Base-by-base conservation (phyloP, 2,888 invertebrate genomes). In the Cephus runcator region DNA sequence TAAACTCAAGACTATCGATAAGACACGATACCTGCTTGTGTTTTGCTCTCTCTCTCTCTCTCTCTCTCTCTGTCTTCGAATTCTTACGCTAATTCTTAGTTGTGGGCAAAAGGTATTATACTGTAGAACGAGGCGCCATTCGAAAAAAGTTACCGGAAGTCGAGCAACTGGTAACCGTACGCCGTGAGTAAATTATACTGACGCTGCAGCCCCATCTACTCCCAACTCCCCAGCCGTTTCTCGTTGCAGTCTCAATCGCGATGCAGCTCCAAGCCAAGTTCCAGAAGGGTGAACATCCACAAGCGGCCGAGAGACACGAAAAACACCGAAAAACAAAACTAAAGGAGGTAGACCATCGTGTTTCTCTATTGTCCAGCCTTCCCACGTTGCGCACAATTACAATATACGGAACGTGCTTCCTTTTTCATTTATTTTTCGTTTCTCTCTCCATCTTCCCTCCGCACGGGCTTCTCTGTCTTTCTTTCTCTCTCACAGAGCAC, bases 241-340 rank as follows among this genome's bases (percentile, higher is more conserved):
- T n/a, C n/a, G n/a, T n/a, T n/a, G n/a, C 9, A 12, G 30, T 69
- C 69, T 69, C 4, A 31, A 31, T 33, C 31, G 30, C 69, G 31
- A 30, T 33, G n/a, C 31, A 30, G n/a, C 31, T 12, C 73, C 73
- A 15, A 73, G 34, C 12, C 34, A 81, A 79, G 86, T 87, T 87
- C 87, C 86, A 84, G 87, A 85, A 87, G 85, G 86, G 77, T 81
- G 83, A 77, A 76, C 81, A 83, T 79, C 80, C 79, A 83, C 83
- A 85, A 85, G 73, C 73, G 34, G 34, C 12, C 23, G 1, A 1
- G 23, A 73, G 69, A 69, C n/a, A 31, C 69, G 69, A 69, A 69
- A 69, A 69, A 9, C 9, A 6, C 69, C n/a, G 11, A 23, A 69
- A 69, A 69, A 31, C n/a, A 36, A 36, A 36, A 12, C 35, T 35